Evolutionary conservation across 2,888 invertebrate species (phyloP), one percentile per base, ranked within the genome.

Genomic region (Lycaena phlaeas): DNA sequence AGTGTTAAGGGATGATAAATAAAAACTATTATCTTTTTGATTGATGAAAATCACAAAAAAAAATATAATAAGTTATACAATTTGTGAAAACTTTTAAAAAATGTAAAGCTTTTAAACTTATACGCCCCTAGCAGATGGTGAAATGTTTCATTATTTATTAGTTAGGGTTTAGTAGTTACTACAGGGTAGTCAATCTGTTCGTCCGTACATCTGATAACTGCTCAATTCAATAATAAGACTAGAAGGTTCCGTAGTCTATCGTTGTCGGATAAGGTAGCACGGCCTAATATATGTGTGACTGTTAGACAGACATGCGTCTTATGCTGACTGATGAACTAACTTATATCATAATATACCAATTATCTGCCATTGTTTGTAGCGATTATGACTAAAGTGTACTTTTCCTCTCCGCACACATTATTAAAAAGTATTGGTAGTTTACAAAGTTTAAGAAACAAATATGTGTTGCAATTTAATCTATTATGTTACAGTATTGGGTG

Each of bases 121-220:
- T 74, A 74, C 63, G 76, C 77, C 76, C 72, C 68, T 73, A 72
- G 71, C 61, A 54, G 59, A 66, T 57, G 64, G 67, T 58, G 54
- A 57, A 55, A 56, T 52, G 59, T 64, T 61, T 61, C 60, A 66
- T 65, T 62, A 65, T 64, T 68, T 62, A 64, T 64, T 69, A 71
- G 64, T 66, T 69, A 76, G 73, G 69, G 61, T 67, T 73, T 70
- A 63, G 74, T 77, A 78, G 74, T 62, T 62, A 69, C 59, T 63
- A 70, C 78, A 75, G 76, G 74, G 77, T 66, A 66, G 73, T 74
- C 64, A 70, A 72, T 77, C 68, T 73, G 77, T 75, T 72, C 76
- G 73, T 78, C 76, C 79, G 72, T 75, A 73, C 75, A 73, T 72
- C 65, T 73, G 62, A 65, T 64, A 67, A 70, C 71, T 78, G 79